Evolutionary conservation across 2,113 vertebrate species (phyloP).

Genomic region (Mandrillus leucophaeus): DNA sequence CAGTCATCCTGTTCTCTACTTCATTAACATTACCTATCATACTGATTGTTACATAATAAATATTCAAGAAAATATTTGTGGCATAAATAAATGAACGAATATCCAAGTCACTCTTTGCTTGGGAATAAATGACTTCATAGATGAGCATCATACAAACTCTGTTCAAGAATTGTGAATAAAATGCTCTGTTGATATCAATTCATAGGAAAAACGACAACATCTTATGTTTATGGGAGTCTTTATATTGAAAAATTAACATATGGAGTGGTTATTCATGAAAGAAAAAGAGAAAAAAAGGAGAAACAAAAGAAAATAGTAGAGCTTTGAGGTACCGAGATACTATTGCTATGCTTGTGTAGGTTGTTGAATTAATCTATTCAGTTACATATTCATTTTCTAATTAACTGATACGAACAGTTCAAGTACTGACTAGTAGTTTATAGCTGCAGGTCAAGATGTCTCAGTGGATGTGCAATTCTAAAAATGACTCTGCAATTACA

Average conservation of each 20-base stretch:
- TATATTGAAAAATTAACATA: not conserved
- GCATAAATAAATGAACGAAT: not conserved
- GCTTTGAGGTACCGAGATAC: not conserved
- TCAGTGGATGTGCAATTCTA: constrained; percentile 55
- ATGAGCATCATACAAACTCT: not conserved
- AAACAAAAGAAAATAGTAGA: not conserved
- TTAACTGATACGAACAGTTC: constrained; percentile 71
- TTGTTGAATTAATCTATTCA: constrained; percentile 20
- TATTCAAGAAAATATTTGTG: not conserved
- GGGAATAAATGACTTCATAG: not conserved
- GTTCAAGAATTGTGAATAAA: not conserved
- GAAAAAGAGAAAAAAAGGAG: not conserved
- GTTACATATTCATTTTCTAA: constrained; percentile 58
- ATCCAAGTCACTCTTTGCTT: not conserved
- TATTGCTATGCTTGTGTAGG: not conserved
- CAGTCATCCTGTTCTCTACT: not conserved
- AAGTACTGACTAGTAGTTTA: constrained; percentile 60
- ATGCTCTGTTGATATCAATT: not conserved
- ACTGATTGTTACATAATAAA: not conserved
- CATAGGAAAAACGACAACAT: not conserved
- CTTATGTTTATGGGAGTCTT: not conserved
- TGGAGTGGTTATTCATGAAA: not conserved
- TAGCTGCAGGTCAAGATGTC: constrained; percentile 60
- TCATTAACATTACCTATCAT: not conserved
- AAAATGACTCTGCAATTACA: constrained; percentile 67